These are phyloP conservation scores for Ancistrus triradiatus DNA, from an alignment of 2,113 vertebrate genomes.

Conservation along the genomic window DNA sequence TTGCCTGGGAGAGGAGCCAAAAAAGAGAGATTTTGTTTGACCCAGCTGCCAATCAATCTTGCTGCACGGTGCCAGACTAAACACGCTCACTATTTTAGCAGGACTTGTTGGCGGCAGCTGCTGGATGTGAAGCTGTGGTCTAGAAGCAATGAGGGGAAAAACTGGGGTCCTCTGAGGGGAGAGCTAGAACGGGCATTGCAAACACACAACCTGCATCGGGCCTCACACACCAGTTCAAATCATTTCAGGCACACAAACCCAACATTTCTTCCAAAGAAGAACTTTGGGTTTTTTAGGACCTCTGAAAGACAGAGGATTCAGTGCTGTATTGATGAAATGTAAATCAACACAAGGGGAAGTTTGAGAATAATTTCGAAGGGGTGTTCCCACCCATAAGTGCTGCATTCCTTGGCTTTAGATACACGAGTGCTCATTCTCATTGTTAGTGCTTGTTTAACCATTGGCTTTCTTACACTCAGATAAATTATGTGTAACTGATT, in stretches of 20 bases:
- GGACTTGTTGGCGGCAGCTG: slow-evolving; percentile 86
- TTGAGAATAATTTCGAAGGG: slow-evolving; percentile 16
- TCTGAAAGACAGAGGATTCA: slow-evolving; percentile 4
- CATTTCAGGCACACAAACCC: neutral
- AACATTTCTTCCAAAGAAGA: neutral
- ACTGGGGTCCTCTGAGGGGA: slow-evolving; percentile 29
- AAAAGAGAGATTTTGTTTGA: slow-evolving; percentile 88
- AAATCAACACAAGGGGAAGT: slow-evolving; percentile 21
- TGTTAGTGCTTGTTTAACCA: neutral
- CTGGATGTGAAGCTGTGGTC: slow-evolving; percentile 64
- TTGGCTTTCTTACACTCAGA: neutral
- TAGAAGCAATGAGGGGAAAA: slow-evolving; percentile 29
- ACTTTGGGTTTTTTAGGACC: slow-evolving; percentile 11
- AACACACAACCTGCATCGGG: slow-evolving; percentile 21
- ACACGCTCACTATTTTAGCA: slow-evolving; percentile 82
- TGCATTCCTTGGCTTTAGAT: slow-evolving; percentile 4
- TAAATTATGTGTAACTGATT: slow-evolving; percentile 12
- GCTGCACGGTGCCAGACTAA: slow-evolving; percentile 92
- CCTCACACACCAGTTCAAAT: slow-evolving; percentile 4
- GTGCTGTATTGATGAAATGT: slow-evolving; percentile 9
- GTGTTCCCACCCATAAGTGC: neutral
- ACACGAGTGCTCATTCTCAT: neutral
- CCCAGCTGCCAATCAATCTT: slow-evolving; percentile 92
- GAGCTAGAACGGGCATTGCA: slow-evolving; percentile 6
- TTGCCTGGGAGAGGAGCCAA: slow-evolving; percentile 79